Base-by-base conservation (phyloP, 2,113 vertebrate genomes). In the Semnornis frantzii region DNA sequence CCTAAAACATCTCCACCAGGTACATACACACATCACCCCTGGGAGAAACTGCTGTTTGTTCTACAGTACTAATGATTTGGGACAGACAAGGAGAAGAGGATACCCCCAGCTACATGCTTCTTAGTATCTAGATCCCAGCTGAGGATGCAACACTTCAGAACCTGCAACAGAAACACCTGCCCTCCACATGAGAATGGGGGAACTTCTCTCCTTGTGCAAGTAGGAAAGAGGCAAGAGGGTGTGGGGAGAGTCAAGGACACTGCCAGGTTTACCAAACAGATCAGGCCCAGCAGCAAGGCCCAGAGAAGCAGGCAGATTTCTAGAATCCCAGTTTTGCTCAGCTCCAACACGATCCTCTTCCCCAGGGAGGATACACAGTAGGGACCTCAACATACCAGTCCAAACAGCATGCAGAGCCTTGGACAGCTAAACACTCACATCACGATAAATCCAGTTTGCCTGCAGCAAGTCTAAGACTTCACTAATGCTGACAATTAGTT, bases 21-120 rank as follows among this genome's bases (percentile, higher is more conserved):
- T 27, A n/a, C 25, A 31, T 5, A 4, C 1, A 1, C 1, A 1
- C 44, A 31, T 13, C 2, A 0, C 70, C 52, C 7, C 37, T 46
- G 16, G 31, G 34, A 44, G 34, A 52, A 59, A 73, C n/a, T 48
- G 6, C 44, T 58, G 8, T n/a, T 58, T 72, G 50, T 42, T 30
- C 63, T 31, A 25, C 25, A 60, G 25, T 4, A 34, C 34, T 77
- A 33, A 39, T 17, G 58, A 69, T 79, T 52, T 46, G 37, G 30
- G 72, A 58, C 1, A 81, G 48, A 9, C 5, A 27, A 69, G 21
- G 25, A 66, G 24, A 79, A 64, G 44, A 92, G 30, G 30, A 44
- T 25, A 75, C 28, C 60, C 11, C 15, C 64, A 85, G 42, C 52
- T 58, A 15, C 4, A 7, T 19, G 55, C 34, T 63, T 63, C 0